Evolutionary conservation across 30 jellyfish, hydroid and myxozoan species (phyloP), one percentile per base, ranked within the genome.

Genomic region (Hydractinia echinata): DNA sequence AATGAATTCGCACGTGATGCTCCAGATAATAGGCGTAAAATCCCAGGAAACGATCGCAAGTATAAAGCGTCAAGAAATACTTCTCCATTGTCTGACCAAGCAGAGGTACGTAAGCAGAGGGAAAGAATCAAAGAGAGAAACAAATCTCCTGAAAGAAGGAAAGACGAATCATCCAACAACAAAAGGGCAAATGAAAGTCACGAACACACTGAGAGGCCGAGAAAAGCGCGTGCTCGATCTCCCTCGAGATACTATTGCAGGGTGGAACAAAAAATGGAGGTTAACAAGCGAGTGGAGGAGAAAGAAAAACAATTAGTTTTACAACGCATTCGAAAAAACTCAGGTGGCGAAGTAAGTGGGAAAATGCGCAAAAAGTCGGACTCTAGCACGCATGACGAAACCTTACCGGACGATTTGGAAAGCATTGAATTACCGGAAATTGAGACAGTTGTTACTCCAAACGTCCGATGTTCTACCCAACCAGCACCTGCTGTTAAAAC

Each of bases 151-250:
- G 52, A 51, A 15, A 30, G 81, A 19, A 71, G 9, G 39, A 30
- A 71, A 48, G 30, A 54, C 67, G 67, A 71, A 7, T 50, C 81
- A 4, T n/a, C 10, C 16, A 51, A 64, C 19, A 51, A 44, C 19
- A 64, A 64, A 51, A 71, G 51, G n/a, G 39, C 44, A 16, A 77
- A 77, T 13, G 74, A 77, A 54, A 4, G 18, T 8, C 4, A 58
- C 14, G 85, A 77, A 54, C 61, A 55, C 51, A 44, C 76, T 4
- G 85, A 77, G 15, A 56, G 85, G 19, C 60, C 85, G 16, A 55
- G 85, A 54, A 77, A 77, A 54, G 52, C 85, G 9, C 76, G 85
- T 54, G 85, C 85, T 30, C 51, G 85, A 8, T 77, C 85, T 8
- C 85, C 85, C 10, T 77, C 85, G 0, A 61, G 85, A 39, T 77